A percentile compares a stretch with the other conserved stretches of the same genome.
Evolutionary conservation across 2,888 invertebrate species (phyloP).

Genomic region (Epicampocera succincta): DNA sequence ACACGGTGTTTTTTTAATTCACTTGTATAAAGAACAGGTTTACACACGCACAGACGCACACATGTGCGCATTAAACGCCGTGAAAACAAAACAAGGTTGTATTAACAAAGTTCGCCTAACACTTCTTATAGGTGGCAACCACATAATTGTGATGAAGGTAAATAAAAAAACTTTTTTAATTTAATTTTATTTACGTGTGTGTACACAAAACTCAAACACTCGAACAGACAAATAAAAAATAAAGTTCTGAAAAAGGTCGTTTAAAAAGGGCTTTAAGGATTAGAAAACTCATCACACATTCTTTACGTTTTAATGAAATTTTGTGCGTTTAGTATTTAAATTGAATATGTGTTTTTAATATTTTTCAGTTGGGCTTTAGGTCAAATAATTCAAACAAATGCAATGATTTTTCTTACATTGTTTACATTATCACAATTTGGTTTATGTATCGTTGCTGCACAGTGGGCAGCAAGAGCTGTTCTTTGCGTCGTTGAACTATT

Average conservation of each 20-base stretch:
- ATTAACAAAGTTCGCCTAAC: constrained; percentile 69
- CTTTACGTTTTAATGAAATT: too few relatives aligned
- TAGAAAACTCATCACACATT: too few relatives aligned
- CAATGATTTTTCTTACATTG: too few relatives aligned
- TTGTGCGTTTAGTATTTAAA: too few relatives aligned
- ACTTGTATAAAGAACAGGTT: not conserved
- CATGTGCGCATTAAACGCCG: constrained; percentile 27
- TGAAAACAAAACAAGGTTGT: constrained; percentile 67
- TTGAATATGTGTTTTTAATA: too few relatives aligned
- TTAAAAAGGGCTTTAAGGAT: not conserved
- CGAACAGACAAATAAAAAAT: not conserved
- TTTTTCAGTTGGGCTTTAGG: too few relatives aligned
- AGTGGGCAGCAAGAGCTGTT: too few relatives aligned
- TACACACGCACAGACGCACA: constrained; percentile 2
- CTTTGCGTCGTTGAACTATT: too few relatives aligned
- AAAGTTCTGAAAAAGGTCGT: not conserved
- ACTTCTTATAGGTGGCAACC: constrained; percentile 68
- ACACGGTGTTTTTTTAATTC: not conserved
- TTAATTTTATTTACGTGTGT: constrained; percentile 67
- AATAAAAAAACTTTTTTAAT: constrained; percentile 69
- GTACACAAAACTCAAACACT: constrained; percentile 13
- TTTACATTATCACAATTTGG: too few relatives aligned
- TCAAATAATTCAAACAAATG: too few relatives aligned
- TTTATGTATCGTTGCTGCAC: too few relatives aligned
- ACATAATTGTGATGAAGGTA: constrained; percentile 70